Percentiles rank a stretch among this genome's conserved stretches.
phyloP scores from a whole-genome alignment of 2,888 invertebrate genomes.

The Amblyjoppa proteus region DNA sequence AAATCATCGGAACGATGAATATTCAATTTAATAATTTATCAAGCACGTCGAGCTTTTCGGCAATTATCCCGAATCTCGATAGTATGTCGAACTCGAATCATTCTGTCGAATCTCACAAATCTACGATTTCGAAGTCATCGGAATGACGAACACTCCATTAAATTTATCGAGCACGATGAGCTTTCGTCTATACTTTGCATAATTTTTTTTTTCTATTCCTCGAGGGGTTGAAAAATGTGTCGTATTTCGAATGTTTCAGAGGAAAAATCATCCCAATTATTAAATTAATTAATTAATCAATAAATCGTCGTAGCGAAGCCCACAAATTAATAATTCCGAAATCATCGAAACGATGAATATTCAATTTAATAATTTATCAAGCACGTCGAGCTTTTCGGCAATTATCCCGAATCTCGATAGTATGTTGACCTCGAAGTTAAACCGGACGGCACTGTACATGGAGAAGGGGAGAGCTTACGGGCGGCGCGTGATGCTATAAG shows the following conservation, averaged over 20 bases:
- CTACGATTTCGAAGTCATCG: no score
- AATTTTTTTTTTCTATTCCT: no score
- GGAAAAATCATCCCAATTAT: no score
- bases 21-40: constrained; percentile 30
- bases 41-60: constrained; percentile 14
- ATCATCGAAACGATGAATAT: constrained; percentile 13
- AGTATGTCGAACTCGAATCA: constrained; percentile 32
- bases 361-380: constrained; percentile 27
- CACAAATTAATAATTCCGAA: neutral
- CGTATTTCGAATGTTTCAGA: no score
- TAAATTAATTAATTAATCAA: no score
- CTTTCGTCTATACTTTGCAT: no score
- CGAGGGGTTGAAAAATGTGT: no score
- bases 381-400: constrained; percentile 19
- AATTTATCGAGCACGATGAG: no score
- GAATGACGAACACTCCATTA: no score
- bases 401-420: constrained; percentile 3
- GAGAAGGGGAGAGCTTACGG: neutral
- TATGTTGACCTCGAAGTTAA: constrained; percentile 32
- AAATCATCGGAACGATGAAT: constrained; percentile 16
- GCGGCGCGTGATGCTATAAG: neutral
- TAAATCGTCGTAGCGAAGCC: no score
- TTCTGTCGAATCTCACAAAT: no score
- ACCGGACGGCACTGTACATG: neutral
- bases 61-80: constrained; percentile 8